phyloP scores from a whole-genome alignment of 2,888 invertebrate species.

The Nysson spinosus region DNA sequence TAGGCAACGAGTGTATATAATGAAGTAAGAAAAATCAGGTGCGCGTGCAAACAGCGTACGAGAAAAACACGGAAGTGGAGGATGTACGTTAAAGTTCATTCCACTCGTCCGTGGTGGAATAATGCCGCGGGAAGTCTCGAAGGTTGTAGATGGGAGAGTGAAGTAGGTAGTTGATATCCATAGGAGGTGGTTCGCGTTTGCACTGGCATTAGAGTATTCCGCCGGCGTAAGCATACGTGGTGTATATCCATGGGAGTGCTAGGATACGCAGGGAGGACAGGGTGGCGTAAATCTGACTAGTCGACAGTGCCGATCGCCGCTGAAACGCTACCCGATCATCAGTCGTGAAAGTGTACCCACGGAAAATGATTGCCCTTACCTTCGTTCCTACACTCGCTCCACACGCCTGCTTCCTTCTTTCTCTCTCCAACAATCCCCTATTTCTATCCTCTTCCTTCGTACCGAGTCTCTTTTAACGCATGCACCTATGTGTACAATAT shows the following conservation, averaged over 20 bases:
- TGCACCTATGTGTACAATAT: conserved; percentile 39
- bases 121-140: conserved; percentile 24
- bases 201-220: conserved; percentile 29
- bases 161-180: conserved; percentile 2
- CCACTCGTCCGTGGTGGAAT: conserved; percentile 40
- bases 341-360: conserved; percentile 68
- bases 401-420: conserved; percentile 21
- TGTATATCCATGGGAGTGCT: no score
- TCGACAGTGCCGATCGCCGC: conserved; percentile 54
- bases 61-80: conserved; percentile 39
- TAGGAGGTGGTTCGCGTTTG: conserved; percentile 36
- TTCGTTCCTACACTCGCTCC: conserved; percentile 15
- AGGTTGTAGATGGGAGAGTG: conserved; percentile 10
- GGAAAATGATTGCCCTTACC: conserved; percentile 63
- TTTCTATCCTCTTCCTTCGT: conserved; percentile 1
- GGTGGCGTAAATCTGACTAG: conserved; percentile 59
- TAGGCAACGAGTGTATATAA: no score
- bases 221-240: conserved; percentile 4
- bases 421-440: background rate
- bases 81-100: conserved; percentile 33
- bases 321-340: conserved; percentile 68
- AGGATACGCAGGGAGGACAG: no score
- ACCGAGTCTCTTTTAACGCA: conserved; percentile 6
- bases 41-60: no score
- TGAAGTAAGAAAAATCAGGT: no score